Evolutionary conservation across 2,113 vertebrate genomes (phyloP).

Genomic region (Lathamus discolor): DNA sequence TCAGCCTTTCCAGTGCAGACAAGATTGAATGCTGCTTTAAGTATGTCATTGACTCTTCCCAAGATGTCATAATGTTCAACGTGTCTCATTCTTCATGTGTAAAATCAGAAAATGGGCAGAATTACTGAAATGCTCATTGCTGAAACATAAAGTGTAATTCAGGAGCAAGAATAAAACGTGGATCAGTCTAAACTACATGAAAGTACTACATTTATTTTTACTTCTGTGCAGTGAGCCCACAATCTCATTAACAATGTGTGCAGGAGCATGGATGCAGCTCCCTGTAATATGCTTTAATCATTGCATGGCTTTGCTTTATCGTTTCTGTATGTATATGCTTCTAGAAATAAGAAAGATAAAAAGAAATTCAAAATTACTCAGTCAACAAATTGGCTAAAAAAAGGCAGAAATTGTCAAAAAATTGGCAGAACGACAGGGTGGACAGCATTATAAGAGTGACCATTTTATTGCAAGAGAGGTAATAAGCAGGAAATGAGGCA

Average conservation of each 20-base stretch:
- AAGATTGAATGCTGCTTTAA: not conserved
- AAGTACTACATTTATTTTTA: not conserved
- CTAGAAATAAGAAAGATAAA: not conserved
- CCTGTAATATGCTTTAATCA: not conserved
- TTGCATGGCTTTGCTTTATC: not conserved
- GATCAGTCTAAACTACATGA: not conserved
- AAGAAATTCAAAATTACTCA: not conserved
- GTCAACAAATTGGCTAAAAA: not conserved
- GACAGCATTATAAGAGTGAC: not conserved
- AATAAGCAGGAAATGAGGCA: conserved; percentile 24
- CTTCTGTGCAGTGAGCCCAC: not conserved
- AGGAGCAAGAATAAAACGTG: not conserved
- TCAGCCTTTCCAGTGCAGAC: not conserved
- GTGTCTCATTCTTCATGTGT: not conserved
- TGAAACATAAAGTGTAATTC: not conserved
- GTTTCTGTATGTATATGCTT: not conserved
- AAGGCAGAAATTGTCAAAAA: not conserved
- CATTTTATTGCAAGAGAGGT: not conserved
- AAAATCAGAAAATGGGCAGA: not conserved
- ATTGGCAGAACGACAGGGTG: not conserved
- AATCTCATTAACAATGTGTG: not conserved
- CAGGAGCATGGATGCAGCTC: not conserved
- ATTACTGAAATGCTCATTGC: not conserved
- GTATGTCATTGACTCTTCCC: not conserved
- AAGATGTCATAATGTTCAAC: not conserved